These are phyloP conservation scores for Eurypyga helias DNA, from an alignment of 2,113 vertebrate genomes.

Conservation along the genomic window DNA sequence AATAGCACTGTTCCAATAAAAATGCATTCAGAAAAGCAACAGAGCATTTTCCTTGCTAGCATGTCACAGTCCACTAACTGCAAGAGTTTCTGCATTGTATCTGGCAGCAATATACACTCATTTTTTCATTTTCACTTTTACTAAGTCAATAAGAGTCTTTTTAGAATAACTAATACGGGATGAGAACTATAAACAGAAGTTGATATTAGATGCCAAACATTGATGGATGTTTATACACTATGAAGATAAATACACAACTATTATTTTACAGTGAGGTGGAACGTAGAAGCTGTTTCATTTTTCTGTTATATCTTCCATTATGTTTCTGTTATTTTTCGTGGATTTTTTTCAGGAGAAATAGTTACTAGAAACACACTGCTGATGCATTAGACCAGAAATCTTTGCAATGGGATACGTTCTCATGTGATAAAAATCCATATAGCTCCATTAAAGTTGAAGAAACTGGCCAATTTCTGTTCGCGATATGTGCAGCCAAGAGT, in stretches of 20 bases:
- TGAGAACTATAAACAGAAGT: neutral
- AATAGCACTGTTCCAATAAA: neutral
- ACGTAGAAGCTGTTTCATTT: neutral
- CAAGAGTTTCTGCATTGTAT: neutral
- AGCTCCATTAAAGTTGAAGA: neutral
- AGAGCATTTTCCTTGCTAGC: neutral
- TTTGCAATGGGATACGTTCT: neutral
- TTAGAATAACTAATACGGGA: neutral
- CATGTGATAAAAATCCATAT: neutral
- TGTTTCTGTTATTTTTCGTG: neutral
- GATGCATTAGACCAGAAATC: neutral
- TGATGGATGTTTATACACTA: neutral
- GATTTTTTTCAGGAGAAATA: neutral
- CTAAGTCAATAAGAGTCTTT: neutral
- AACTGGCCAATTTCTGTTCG: neutral
- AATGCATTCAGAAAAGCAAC: neutral
- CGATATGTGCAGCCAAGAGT: neutral
- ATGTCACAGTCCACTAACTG: neutral
- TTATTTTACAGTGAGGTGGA: neutral
- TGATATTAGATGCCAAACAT: neutral
- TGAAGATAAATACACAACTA: neutral
- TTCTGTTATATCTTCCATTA: neutral
- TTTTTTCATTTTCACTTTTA: neutral
- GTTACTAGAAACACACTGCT: neutral
- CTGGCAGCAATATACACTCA: neutral